Base-by-base conservation (phyloP, 2,888 invertebrate genomes). In the Cataglyphis livida region DNA sequence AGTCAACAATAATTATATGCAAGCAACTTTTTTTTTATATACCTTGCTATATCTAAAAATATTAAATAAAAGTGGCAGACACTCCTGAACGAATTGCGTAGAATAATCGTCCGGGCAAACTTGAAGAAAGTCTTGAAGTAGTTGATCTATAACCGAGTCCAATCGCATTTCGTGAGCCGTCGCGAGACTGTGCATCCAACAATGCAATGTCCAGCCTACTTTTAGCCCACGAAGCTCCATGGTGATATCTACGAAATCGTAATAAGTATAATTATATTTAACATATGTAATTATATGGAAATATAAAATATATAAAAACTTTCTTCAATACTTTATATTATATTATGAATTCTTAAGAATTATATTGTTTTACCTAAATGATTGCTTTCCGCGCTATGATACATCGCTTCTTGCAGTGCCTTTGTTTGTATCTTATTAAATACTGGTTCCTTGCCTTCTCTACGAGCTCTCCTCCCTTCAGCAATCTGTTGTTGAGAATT, bases 401-500 rank as follows among this genome's bases (percentile, higher is more conserved):
- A 99, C 98, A 99, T 98, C 32, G 98, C 98, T 94, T 98, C 98
- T 93, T 98, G 98, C 82, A 98, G 95, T 62, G 97, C 97, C 90
- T 98, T 97, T 88, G 97, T 97, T 95, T 98, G 98, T 48, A 96
- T 96, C 95, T 98, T 98, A 89, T 96, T 98, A 92, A 98, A 94
- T 21, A 93, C 94, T 64, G 94, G 93, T 82, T 95, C 95, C 61
- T 94, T 93, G 18, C 91, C 92, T 76, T 94, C 93, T 66, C 92
- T 90, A 61, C 91, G 92, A 83, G 91, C 89, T 51, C 90, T 92
- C 94, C 93, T 91, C 92, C 95, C 89, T 93, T 94, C 94, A 86
- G 94, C 87, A 88, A 93, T 90, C 91, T 94, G 94, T 74, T 92
- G 93, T 84, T 92, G 92, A 88, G 95, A 89, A 82, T 91, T 87